Base-by-base conservation (phyloP, 2,113 vertebrate species). In the Sinocyclocheilus maitianheensis region DNA sequence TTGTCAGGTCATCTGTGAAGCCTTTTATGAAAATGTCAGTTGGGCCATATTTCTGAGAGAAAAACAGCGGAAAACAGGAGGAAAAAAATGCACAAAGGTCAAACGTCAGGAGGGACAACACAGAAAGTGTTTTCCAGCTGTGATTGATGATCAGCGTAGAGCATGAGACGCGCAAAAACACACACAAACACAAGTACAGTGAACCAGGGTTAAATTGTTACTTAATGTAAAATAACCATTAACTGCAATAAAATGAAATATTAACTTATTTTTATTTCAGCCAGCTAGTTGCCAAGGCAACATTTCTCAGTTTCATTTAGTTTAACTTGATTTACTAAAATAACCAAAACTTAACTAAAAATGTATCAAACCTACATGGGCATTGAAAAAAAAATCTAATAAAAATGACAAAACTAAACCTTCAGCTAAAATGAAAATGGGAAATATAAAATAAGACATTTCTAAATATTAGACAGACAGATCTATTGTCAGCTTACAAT, bases 51-150 rank as follows among this genome's bases (percentile, higher is more conserved):
- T 85, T 88, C 46, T 24, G 26, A 48, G 65, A 2, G 30, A 71
- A 51, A 77, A 80, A 20, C 10, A 24, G 71, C 55, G 20, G 46
- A 83, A 86, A 74, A 40, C 46, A 77, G 60, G 74, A 26, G 10
- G 34, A 74, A 79, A 77, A 48, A 77, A 53, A 79, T 58, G 14
- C 22, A 34, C 51, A 88, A 83, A 84, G 80, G 80, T 86, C 84
- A 88, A 86, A 83, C 11, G 74, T 77, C 84, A 40, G 40, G 55
- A 88, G 87, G 83, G 83, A 88, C 87, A 86, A 43, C 58, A 8
- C 18, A 75, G 78, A 80, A 40, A 14, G 14, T 5, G 40, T 65
- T 86, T 83, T 60, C 58, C 37, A 53, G 79, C 30, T 65, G 71
- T 65, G 84, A 86, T 88, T 79, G 85, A 86, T 83, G 80, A 79